phyloP scores from a whole-genome alignment of 2,113 vertebrate species.

The cattle (Bos taurus) region DNA sequence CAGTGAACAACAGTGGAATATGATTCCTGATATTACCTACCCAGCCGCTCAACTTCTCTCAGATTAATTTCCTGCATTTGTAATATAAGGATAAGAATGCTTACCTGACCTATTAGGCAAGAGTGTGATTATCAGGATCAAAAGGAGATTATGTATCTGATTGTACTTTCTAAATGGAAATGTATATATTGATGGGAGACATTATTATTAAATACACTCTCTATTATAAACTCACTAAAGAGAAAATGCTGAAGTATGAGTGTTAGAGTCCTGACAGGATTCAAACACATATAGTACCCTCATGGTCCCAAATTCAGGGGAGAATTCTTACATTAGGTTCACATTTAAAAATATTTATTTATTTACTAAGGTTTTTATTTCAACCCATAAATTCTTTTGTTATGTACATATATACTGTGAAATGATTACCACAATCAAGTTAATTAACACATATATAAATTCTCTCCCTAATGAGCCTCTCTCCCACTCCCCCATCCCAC shows the following conservation, averaged over 20 bases:
- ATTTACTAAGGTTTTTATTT: background rate
- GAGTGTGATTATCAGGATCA: background rate
- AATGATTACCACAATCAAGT: background rate
- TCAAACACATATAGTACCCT: background rate
- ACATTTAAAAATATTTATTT: background rate
- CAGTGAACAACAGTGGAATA: background rate
- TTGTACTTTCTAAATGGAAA: background rate
- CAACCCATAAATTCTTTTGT: background rate
- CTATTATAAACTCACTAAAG: background rate
- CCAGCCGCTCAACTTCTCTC: background rate
- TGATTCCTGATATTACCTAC: background rate
- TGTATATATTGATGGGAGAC: background rate
- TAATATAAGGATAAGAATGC: background rate
- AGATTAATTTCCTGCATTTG: background rate
- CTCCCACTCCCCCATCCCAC: background rate
- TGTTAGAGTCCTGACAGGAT: background rate
- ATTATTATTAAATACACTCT: background rate
- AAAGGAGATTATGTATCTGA: background rate
- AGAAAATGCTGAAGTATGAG: background rate
- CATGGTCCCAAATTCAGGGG: background rate
- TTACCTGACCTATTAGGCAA: background rate
- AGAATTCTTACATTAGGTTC: background rate
- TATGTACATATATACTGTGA: background rate
- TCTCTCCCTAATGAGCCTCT: background rate
- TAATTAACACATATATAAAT: background rate